Evolutionary conservation across 1,140 invertebrate genomes (phyloP), one percentile per base, ranked within the genome.

Genomic region (Agrilus planipennis): DNA sequence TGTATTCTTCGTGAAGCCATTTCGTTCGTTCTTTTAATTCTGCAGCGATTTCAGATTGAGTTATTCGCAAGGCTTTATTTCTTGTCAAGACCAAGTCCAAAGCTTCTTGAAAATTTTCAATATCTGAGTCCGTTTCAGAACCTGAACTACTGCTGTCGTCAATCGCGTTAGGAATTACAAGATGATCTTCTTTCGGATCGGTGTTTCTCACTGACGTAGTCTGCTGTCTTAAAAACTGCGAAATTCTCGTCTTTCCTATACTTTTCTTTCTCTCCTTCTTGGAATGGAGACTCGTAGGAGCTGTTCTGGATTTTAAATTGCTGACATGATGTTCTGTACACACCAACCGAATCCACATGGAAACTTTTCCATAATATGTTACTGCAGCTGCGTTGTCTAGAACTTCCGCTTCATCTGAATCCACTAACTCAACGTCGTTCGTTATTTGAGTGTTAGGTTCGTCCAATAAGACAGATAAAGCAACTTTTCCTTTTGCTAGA

Each of bases 1-100:
- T 49, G 23, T 37, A 34, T 37, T 51, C 46, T 15, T 46, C 43
- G 29, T 44, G 49, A 25, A 51, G 31, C 49, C 49, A 51, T 4
- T 15, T 44, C 10, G 44, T 43, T 10, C 49, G 15, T 5, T 51
- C 46, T 22, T 45, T 31, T 1, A 51, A 32, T 30, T 48, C 46
- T 11, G 39, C 42, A 14, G 27, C 41, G 4, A 51, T 51, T 17
- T 51, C 49, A 5, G 46, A 44, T 22, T 51, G 49, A 2, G 49
- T 51, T 10, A 43, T 48, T 11, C 39, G 15, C 20, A 51, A 19
- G 6, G 46, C 49, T 39, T 48, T 51, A 27, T 51, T 51, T 10
- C 49, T 19, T 16, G 39, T 44, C 29, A 51, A 30, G 1, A 51
- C 49, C 2, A 51, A 27, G 22, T 42, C 41, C 3, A 51, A 31